These are phyloP conservation scores for Myotis brandtii DNA, from an alignment of 2,113 vertebrate species.

Conservation along the genomic window DNA sequence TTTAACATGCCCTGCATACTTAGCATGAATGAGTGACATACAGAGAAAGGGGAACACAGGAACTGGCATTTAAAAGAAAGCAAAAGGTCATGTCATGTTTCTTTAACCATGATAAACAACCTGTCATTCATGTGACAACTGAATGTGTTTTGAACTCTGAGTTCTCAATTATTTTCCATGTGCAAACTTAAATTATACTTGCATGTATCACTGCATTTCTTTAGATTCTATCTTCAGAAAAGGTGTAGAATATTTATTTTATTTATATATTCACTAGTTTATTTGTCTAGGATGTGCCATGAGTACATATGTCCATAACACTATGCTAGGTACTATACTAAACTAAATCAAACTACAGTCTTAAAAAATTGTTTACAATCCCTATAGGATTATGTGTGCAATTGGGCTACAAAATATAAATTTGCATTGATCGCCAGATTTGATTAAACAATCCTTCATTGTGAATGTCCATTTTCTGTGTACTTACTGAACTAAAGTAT, in stretches of 20 bases:
- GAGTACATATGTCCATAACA: not conserved
- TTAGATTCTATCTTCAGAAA: not conserved
- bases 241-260: not conserved
- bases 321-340: not conserved
- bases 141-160: not conserved
- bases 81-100: constrained; percentile 25
- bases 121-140: not conserved
- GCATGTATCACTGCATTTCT: not conserved
- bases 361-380: not conserved
- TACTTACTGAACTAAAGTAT: not conserved
- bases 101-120: not conserved
- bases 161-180: not conserved
- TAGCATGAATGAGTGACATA: not conserved
- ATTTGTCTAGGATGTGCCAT: not conserved
- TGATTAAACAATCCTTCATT: not conserved
- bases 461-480: not conserved
- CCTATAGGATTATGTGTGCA: not conserved
- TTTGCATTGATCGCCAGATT: not conserved
- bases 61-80: not conserved
- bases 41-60: not conserved
- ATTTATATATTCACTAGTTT: not conserved
- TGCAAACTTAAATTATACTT: not conserved
- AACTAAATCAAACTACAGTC: not conserved
- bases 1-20: not conserved
- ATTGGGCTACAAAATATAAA: not conserved